phyloP scores from a whole-genome alignment of 2,888 invertebrate genomes.

The Tanytarsus gracilentus region DNA sequence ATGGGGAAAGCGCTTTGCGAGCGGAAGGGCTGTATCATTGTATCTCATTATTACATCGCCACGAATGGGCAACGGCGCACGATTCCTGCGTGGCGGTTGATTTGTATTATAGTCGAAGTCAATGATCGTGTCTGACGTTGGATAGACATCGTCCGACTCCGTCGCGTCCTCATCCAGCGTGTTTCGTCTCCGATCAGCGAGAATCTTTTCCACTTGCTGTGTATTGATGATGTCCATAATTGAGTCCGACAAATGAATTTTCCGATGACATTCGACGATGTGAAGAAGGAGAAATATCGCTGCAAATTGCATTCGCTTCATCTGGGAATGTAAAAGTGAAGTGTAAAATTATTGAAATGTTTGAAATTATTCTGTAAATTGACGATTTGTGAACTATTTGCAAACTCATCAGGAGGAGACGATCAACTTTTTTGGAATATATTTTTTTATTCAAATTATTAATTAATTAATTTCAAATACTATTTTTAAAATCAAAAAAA shows the following conservation, averaged over 20 bases:
- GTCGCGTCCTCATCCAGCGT: slow-evolving; percentile 48
- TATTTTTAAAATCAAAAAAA: background rate
- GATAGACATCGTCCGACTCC: slow-evolving; percentile 46
- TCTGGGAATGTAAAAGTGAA: slow-evolving; percentile 12
- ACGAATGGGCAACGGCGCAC: slow-evolving; percentile 34
- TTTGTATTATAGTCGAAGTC: slow-evolving; percentile 34
- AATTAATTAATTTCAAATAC: background rate
- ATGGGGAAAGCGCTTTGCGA: slow-evolving; percentile 34
- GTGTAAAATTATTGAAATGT: background rate
- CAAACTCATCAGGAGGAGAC: too few relatives aligned
- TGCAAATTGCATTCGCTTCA: slow-evolving; percentile 18
- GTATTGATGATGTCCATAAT: slow-evolving; percentile 55
- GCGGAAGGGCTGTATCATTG: slow-evolving; percentile 34
- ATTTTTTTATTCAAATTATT: background rate
- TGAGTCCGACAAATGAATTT: slow-evolving; percentile 43
- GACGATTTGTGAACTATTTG: too few relatives aligned
- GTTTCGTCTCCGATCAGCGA: slow-evolving; percentile 49
- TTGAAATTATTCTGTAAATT: background rate
- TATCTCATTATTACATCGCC: slow-evolving; percentile 38
- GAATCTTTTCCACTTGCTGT: slow-evolving; percentile 49
- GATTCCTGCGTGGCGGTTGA: slow-evolving; percentile 31
- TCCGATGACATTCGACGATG: slow-evolving; percentile 28
- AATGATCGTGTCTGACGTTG: slow-evolving; percentile 44
- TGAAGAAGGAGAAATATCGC: slow-evolving; percentile 27
- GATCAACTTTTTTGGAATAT: background rate